Percentiles rank a stretch among this genome's conserved stretches.
Evolutionary conservation across 2,797 vertebrate species (phyloP).

Genomic region (Urosaurus nigricauda): DNA sequence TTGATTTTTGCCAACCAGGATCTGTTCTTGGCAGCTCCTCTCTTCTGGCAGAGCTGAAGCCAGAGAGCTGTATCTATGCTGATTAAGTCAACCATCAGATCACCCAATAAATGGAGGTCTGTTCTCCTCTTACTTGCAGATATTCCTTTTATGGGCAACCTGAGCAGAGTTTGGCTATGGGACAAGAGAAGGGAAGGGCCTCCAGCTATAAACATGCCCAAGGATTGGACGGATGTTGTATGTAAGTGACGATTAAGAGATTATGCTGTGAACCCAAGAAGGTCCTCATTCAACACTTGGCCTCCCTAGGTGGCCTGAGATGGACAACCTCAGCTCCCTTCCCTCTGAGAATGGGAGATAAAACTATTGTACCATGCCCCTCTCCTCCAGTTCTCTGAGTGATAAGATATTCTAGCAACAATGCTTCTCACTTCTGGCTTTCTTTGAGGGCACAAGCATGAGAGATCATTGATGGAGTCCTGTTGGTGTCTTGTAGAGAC

Average conservation of each 20-base stretch:
- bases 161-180: background rate
- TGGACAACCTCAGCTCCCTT: no score
- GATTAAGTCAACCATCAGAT: conserved; percentile 13
- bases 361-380: no score
- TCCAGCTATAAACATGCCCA: background rate
- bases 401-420: no score
- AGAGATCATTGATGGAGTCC: no score
- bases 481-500: no score
- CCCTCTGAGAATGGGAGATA: background rate
- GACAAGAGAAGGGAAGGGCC: background rate
- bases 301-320: background rate
- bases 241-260: background rate
- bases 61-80: background rate
- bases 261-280: background rate
- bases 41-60: conserved; percentile 38
- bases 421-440: no score
- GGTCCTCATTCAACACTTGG: background rate
- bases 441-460: no score
- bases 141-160: conserved; percentile 42
- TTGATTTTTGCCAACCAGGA: conserved; percentile 32
- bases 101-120: background rate
- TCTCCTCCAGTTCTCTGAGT: background rate
- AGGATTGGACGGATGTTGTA: background rate
- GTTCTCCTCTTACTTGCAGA: background rate
- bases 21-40: conserved; percentile 36